These are phyloP conservation scores for Eucidaris tribuloides DNA, from an alignment of 35 echinoderm and acorn worm species.

Conservation along the genomic window DNA sequence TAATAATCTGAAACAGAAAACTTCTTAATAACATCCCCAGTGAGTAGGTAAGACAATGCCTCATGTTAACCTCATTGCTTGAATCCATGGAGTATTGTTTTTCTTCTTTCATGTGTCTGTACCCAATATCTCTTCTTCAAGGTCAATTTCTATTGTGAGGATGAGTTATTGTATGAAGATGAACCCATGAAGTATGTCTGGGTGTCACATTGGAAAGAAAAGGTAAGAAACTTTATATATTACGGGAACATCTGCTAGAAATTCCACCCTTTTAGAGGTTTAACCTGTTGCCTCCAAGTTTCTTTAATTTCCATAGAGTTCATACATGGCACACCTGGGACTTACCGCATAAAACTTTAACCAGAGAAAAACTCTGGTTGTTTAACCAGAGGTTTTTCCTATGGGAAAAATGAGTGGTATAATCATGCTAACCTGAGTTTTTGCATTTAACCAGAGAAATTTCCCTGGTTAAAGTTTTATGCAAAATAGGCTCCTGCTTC, in stretches of 20 bases:
- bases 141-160: constrained; percentile 82
- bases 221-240: constrained; percentile 40
- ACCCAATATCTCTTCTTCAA: constrained; percentile 26
- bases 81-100: background rate
- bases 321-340: background rate
- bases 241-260: background rate
- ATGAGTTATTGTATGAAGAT: constrained; percentile 61
- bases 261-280: no score
- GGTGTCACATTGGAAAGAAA: constrained; percentile 86
- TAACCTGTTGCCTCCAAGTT: no score
- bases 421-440: no score
- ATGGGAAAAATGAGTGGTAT: background rate
- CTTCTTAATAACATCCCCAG: no score
- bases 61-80: background rate
- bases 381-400: background rate
- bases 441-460: no score
- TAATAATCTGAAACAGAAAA: no score
- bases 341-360: background rate
- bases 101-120: background rate
- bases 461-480: no score
- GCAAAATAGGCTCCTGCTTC: no score
- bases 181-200: constrained; percentile 93
- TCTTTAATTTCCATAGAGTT: background rate
- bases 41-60: no score
- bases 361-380: background rate